Base-by-base conservation (phyloP, 2,113 vertebrate species). In the Gymnobelideus leadbeateri region DNA sequence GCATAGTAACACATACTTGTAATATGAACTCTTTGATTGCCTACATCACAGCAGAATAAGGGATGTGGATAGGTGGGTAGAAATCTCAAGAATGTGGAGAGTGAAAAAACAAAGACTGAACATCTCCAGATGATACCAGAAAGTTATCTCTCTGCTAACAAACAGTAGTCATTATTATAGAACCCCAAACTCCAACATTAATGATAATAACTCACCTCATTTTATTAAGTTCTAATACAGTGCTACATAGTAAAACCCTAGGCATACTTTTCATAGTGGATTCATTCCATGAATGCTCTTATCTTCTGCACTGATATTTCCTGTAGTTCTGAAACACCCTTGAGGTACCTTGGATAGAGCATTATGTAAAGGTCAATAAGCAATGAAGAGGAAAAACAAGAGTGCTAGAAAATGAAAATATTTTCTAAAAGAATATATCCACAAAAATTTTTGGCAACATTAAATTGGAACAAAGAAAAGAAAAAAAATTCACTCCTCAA, bases 271-370 rank as follows among this genome's bases (percentile, higher is more conserved):
- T 97, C 31, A 43, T 31, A 53, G 53, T 2, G 49, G 16, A 52
- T 19, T 52, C 52, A 19, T 52, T 52, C 52, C 9, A 25, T 51
- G 57, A 53, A 53, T 23, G 28, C 11, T 6, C 57, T 25, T 9
- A 57, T 90, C 92, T 91, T 37, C 21, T 57, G 25, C 93, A 84
- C 37, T 84, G 19, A n/a, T 43, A 84, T 43, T 84, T 84, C 68
- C n/a, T 84, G 68, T 6, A 84, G 68, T 12, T 92, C 46, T 93
- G 84, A 95, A 96, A 28, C 91, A 57, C 47, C 92, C n/a, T 94
- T 47, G 54, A 21, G 55, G 61, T 89, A 12, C 51, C 68, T 51
- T 53, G 10, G 91, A 28, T 68, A 28, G n/a, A 26, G 25, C 16
- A 37, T 12, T 55, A 16, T 25, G 8, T 46, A 77, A 91, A 92